These are phyloP conservation scores for Stigmatopora argus DNA, from an alignment of 2,113 vertebrate genomes.

Conservation along the genomic window DNA sequence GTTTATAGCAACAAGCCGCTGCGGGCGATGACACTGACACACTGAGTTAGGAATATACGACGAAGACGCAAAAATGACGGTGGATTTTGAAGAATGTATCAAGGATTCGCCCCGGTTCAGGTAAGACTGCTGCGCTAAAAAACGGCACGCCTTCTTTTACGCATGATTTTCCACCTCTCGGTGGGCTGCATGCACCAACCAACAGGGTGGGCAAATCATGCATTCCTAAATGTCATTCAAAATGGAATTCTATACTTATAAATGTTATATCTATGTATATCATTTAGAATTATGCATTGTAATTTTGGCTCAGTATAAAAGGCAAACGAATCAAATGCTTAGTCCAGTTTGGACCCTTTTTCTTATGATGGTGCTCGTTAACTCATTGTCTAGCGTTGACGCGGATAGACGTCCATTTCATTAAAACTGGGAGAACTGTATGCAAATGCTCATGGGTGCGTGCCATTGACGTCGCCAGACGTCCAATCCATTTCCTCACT, in stretches of 20 bases:
- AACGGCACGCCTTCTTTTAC: constrained; percentile 62
- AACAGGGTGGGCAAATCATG: constrained; percentile 25
- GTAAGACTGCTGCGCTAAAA: constrained; percentile 59
- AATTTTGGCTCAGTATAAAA: constrained; percentile 23
- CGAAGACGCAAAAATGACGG: constrained; percentile 79
- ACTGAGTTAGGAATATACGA: constrained; percentile 53
- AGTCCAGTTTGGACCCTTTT: constrained; percentile 37
- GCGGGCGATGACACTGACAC: constrained; percentile 60
- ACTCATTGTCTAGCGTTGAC: too few relatives aligned
- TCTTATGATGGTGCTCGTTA: not conserved
- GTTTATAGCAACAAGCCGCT: constrained; percentile 26
- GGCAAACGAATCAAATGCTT: constrained; percentile 20
- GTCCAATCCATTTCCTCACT: too few relatives aligned
- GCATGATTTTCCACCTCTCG: constrained; percentile 17
- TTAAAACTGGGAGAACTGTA: too few relatives aligned
- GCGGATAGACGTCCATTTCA: too few relatives aligned
- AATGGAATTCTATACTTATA: not conserved
- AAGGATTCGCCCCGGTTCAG: constrained; percentile 95
- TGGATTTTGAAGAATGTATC: constrained; percentile 95
- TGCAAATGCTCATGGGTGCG: too few relatives aligned
- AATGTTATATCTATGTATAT: not conserved
- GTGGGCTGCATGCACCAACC: constrained; percentile 25
- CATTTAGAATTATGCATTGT: constrained; percentile 20
- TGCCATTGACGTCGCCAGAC: too few relatives aligned
- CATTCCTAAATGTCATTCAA: not conserved